Base-by-base conservation (phyloP, 2,113 vertebrate species). In the Grantiella picta region DNA sequence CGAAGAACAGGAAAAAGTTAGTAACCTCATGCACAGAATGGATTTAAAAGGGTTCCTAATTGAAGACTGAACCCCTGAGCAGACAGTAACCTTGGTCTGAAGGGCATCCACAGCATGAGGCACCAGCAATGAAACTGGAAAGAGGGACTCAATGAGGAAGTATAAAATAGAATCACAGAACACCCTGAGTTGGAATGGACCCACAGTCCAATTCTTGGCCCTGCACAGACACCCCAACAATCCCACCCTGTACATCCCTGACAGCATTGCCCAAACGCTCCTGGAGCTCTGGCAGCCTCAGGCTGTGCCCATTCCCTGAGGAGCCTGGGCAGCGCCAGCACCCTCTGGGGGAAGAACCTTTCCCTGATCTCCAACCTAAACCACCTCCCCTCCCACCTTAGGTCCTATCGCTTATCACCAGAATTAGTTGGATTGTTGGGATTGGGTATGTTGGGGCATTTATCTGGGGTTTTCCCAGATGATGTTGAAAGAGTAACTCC, bases 261-360 rank as follows among this genome's bases (percentile, higher is more conserved):
- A 1, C 2, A 60, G 6, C 1, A 0, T 0, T n/a, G 2, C 15
- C 15, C 59, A 65, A 72, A 12, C 0, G 0, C 35, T 25, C 20
- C 60, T 66, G 31, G 61, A 86, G 71, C 52, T 85, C 29, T 57
- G 42, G 70, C 82, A 75, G 70, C 42, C 70, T 14, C 2, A 0
- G 35, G 29, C 60, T 0, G 6, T 19, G 60, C 2, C 28, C 52
- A 66, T 86, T 57, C 44, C 71, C 61, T 59, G 70, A 42, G 60
- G 24, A 75, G 52, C 31, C 71, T 57, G 71, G 24, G 5, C 70
- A 85, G 52, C 57, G 60, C 70, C 49, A 57, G 20, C 29, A 57
- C 25, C 42, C 71, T 66, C 61, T 76, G 70, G 52, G 25, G 25
- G 44, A 50, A 22, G 35, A 25, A 8, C 21, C 6, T 50, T 52